Evolutionary conservation across 2,888 invertebrate genomes (phyloP).

Genomic region (Bellardia pandia): DNA sequence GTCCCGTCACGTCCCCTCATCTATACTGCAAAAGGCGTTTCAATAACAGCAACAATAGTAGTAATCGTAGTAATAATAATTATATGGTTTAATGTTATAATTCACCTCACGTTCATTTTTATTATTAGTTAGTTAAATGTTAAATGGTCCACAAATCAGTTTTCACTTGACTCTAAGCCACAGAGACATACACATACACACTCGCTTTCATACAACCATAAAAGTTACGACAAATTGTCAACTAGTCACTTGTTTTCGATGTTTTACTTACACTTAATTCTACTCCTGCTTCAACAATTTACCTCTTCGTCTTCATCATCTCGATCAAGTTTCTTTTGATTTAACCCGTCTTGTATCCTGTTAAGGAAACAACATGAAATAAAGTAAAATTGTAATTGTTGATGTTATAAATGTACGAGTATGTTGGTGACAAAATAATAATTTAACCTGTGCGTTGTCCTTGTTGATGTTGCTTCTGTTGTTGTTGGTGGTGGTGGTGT

Average conservation of each 20-base stretch:
- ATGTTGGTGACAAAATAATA: slow-evolving; percentile 69
- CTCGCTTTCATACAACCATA: not conserved
- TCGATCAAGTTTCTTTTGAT: slow-evolving; percentile 11
- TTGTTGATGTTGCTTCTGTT: slow-evolving; percentile 28
- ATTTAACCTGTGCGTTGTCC: slow-evolving; percentile 64
- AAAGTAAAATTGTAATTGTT: slow-evolving; percentile 20
- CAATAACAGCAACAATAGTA: slow-evolving; percentile 38
- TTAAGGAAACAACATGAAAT: slow-evolving; percentile 13
- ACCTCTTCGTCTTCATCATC: slow-evolving; percentile 26
- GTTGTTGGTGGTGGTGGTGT: slow-evolving; percentile 20
- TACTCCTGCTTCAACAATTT: slow-evolving; percentile 1
- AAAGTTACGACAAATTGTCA: slow-evolving; percentile 58
- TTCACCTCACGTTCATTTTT: slow-evolving; percentile 67
- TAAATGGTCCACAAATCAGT: slow-evolving; percentile 68
- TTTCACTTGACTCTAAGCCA: slow-evolving; percentile 60
- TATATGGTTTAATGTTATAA: slow-evolving; percentile 29
- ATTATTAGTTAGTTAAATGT: slow-evolving; percentile 66
- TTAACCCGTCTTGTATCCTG: slow-evolving; percentile 45
- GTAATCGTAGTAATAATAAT: slow-evolving; percentile 43
- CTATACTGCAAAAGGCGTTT: slow-evolving; percentile 25
- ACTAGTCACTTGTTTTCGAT: slow-evolving; percentile 50
- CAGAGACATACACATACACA: not conserved
- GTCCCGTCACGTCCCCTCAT: not conserved
- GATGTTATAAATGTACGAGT: slow-evolving; percentile 50
- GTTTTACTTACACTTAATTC: slow-evolving; percentile 35